Conservation (phyloP, 2,888 invertebrate species). For the Idaea straminata region DNA sequence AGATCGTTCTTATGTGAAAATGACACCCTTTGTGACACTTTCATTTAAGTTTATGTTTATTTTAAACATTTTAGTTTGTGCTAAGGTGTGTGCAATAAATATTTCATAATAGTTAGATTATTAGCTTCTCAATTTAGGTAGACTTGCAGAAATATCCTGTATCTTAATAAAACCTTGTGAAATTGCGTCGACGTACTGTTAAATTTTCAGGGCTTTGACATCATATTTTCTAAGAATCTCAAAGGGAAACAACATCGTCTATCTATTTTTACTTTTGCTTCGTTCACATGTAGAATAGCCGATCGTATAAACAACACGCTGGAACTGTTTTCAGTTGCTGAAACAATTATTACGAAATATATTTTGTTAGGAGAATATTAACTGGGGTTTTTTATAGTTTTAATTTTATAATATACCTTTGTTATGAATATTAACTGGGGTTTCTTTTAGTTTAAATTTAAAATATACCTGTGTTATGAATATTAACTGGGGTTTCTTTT, state of each 20-base stretch:
- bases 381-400: conserved; percentile 5
- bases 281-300: conserved; percentile 13
- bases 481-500: conserved; percentile 12
- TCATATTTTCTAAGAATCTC: conserved; percentile 14
- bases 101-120: background rate
- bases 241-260: conserved; percentile 18
- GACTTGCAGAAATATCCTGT: background rate
- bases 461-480: background rate
- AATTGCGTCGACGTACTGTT: background rate
- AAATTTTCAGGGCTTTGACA: conserved; percentile 10
- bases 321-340: background rate
- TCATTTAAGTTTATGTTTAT: too few species aligned
- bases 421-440: conserved; percentile 10
- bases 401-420: background rate
- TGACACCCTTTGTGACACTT: too few species aligned
- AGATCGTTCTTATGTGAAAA: too few species aligned
- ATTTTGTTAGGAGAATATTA: conserved; percentile 8
- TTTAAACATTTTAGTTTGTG: too few species aligned
- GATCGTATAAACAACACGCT: background rate
- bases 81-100: too few species aligned
- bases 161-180: background rate
- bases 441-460: background rate
- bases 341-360: background rate
- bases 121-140: background rate
- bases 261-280: conserved; percentile 23